Evolutionary conservation across 2,888 invertebrate genomes (phyloP), one percentile per base, ranked within the genome.

Genomic region (Oscheius onirici): DNA sequence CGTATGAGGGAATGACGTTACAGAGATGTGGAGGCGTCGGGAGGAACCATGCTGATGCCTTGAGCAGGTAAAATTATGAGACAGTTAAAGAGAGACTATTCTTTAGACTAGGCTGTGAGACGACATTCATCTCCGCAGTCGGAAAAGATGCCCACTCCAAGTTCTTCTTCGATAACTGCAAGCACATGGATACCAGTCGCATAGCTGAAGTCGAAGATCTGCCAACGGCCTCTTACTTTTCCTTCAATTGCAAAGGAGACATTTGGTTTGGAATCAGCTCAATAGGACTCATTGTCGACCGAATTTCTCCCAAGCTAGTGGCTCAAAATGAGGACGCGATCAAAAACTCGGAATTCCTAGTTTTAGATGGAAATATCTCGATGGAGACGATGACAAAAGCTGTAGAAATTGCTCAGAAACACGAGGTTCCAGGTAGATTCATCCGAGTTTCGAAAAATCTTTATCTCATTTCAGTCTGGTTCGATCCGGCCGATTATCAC

Each of bases 11-110:
- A 26, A 88, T 89, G 71, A 91, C 92, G 41, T 89, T 91, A 55
- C 91, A 91, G 83, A 91, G 84, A 70, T 92, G 91, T 8, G 97
- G 97, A 13, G 97, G 97, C 15, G 97, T 97, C 0, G 97, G 92
- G 0, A 91, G 96, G 63, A 97, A 97, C 88, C 91, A 97, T 67
- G 94, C 94, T 1, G 94, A 95, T 84, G 94, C 93, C 22, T 89
- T 97, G 63, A 91, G 91, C 83, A 78, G 79, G 77, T 78, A n/a
- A n/a, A n/a, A n/a, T n/a, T n/a, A n/a, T n/a, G n/a, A n/a, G n/a
- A n/a, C n/a, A n/a, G n/a, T n/a, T n/a, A n/a, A n/a, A 54, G 17
- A 54, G 20, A 17, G 24, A 3, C 55, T 3, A 34, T 1, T 2
- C 44, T 57, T 44, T 58, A 79, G 78, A 51, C 70, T 83, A 2